These are phyloP conservation scores for Agrilus cyanescens DNA, from an alignment of 2,888 invertebrate species.

Conservation along the genomic window DNA sequence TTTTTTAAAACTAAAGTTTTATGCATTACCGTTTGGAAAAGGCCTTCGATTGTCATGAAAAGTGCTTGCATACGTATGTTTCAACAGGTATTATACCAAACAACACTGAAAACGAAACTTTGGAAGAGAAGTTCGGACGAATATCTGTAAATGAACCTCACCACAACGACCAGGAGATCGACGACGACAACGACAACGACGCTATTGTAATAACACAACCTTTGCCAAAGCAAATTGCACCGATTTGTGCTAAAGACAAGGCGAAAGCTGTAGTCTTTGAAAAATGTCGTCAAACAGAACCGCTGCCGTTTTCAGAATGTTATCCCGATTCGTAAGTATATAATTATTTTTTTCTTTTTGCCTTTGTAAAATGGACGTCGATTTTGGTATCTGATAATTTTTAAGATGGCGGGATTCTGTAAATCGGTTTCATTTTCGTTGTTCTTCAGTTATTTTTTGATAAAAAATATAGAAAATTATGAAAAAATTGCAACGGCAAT, in stretches of 20 bases:
- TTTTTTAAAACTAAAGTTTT: no score
- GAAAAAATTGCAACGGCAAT: background rate
- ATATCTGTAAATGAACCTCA: constrained; percentile 6
- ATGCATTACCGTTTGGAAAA: no score
- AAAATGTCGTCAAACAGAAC: constrained; percentile 54
- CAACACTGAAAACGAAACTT: constrained; percentile 11
- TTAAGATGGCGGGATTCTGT: background rate
- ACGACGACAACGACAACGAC: no score
- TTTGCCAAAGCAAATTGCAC: constrained; percentile 6
- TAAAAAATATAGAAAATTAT: background rate
- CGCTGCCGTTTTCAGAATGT: constrained; percentile 50
- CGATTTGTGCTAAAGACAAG: constrained; percentile 27
- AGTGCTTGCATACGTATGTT: constrained; percentile 28
- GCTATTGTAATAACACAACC: constrained; percentile 3
- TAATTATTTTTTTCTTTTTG: background rate
- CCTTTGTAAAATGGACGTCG: background rate
- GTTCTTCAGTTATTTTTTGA: background rate
- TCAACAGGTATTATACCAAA: constrained; percentile 24
- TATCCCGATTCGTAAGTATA: constrained; percentile 53
- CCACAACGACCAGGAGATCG: no score
- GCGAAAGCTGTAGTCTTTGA: constrained; percentile 39
- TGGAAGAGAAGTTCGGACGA: constrained; percentile 7
- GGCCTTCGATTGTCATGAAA: no score
- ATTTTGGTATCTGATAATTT: background rate
- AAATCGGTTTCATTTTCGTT: background rate